A percentile compares a stretch with the other conserved stretches of the same genome.
phyloP scores from a whole-genome alignment of 1,140 invertebrate species.

The Aradophagus sp. region DNA sequence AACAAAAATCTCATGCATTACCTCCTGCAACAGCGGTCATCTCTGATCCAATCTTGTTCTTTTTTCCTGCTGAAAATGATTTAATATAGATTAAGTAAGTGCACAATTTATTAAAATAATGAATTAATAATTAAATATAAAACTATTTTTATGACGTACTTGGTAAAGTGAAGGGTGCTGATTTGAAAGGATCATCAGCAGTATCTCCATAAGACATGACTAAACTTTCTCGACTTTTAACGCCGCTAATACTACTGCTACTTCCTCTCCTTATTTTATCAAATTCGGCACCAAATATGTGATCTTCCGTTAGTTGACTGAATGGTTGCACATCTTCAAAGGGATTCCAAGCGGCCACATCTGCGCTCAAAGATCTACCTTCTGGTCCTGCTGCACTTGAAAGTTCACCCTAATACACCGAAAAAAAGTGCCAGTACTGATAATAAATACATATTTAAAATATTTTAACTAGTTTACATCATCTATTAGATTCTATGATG shows the following conservation, averaged over 20 bases:
- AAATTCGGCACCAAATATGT: slow-evolving; percentile 90
- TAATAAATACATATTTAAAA: not conserved
- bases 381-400: slow-evolving; percentile 70
- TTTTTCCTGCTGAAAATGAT: slow-evolving; percentile 70
- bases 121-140: not conserved
- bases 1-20: slow-evolving; percentile 77
- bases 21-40: slow-evolving; percentile 77
- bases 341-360: slow-evolving; percentile 86
- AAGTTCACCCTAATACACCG: slow-evolving; percentile 69
- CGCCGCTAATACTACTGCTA: slow-evolving; percentile 87
- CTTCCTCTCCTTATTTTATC: slow-evolving; percentile 88
- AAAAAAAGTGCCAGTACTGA: slow-evolving; percentile 17
- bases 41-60: slow-evolving; percentile 76
- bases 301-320: slow-evolving; percentile 85
- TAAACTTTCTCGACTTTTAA: slow-evolving; percentile 84
- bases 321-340: slow-evolving; percentile 85
- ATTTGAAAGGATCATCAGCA: slow-evolving; percentile 85
- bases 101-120: too few relatives aligned
- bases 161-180: slow-evolving; percentile 86
- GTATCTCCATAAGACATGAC: slow-evolving; percentile 82
- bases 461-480: too few relatives aligned
- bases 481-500: too few relatives aligned
- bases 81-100: slow-evolving; percentile 10
- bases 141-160: slow-evolving; percentile 67
- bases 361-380: slow-evolving; percentile 78